A percentile compares a stretch with the other conserved stretches of the same genome.
These are phyloP conservation scores for Epinotia nisella DNA, from an alignment of 2,888 invertebrate species.

Conservation along the genomic window DNA sequence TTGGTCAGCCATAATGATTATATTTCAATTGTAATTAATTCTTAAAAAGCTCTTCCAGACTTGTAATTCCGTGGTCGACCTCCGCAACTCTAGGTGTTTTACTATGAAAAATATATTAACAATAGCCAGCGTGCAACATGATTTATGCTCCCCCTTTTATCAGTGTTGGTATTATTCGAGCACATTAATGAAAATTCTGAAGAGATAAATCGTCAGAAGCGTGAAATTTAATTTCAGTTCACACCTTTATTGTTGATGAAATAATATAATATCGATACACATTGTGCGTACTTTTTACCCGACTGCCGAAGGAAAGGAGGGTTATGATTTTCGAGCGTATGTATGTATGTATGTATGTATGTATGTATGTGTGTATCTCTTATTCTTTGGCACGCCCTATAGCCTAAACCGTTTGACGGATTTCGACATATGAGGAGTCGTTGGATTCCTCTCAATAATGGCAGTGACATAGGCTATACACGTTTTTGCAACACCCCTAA, in stretches of 20 bases:
- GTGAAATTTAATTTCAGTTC: slow-evolving; percentile 36
- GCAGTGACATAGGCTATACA: too few relatives aligned
- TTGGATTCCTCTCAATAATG: too few relatives aligned
- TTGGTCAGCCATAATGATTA: too few relatives aligned
- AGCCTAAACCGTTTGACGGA: too few relatives aligned
- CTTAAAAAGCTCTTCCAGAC: slow-evolving; percentile 12
- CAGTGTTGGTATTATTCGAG: slow-evolving; percentile 34
- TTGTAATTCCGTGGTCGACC: slow-evolving; percentile 22
- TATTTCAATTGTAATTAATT: too few relatives aligned
- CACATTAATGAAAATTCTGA: slow-evolving; percentile 41
- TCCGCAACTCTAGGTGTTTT: slow-evolving; percentile 39
- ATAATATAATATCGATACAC: slow-evolving; percentile 10
- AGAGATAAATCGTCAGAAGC: slow-evolving; percentile 37
- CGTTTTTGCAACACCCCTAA: too few relatives aligned
- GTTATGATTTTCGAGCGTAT: too few relatives aligned
- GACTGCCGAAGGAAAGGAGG: too few relatives aligned
- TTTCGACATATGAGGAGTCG: too few relatives aligned
- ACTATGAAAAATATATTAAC: slow-evolving; percentile 54
- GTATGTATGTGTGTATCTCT: too few relatives aligned
- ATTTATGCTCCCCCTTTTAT: slow-evolving; percentile 51
- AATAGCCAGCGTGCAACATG: slow-evolving; percentile 51
- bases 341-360: too few relatives aligned
- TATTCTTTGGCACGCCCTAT: too few relatives aligned
- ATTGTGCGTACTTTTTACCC: neutral
- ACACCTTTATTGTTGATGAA: slow-evolving; percentile 26